Base-by-base conservation (phyloP, 2,113 vertebrate species). In the Scolopax mira region DNA sequence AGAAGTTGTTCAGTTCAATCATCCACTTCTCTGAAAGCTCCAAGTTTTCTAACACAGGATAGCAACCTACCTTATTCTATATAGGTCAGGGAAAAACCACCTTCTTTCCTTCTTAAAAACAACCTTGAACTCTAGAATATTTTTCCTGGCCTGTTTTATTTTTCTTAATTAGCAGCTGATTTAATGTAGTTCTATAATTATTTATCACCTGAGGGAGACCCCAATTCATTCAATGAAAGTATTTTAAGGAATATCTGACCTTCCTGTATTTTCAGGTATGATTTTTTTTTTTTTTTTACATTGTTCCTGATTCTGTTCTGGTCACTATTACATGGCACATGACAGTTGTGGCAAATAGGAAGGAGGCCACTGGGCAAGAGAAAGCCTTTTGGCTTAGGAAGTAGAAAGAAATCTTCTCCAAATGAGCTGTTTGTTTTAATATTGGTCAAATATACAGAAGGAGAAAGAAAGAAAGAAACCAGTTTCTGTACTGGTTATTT, bases 91-190 rank as follows among this genome's bases (percentile, higher is more conserved):
- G 49, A 81, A 90, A 86, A 77, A 78, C 52, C 91, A 87, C 85
- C 11, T 91, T 39, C 37, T 79, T 81, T 91, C 46, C 21, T 31
- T 71, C 61, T 74, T 82, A 84, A 90, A 96, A 91, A 85, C 31
- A 86, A 88, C 77, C 74, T 96, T 94, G 92, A 93, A 95, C 62
- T 86, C 85, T 54, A 44, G 37, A 61, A 33, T 71, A 3, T 23
- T 12, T 37, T 93, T 27, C 30, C 74, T 90, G 69, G 57, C 88
- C 89, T 73, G 54, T 89, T 93, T 85, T 92, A 88, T 92, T 95
- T 96, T 94, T 95, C 77, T 83, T 96, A 94, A 97, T 79, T 96
- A 96, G 91, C 30, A 73, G 89, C 66, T 93, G 62, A 75, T 96
- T 37, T 92, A 94, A 90, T 54, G 41, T 85, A 92, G 44, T 96